phyloP scores from a whole-genome alignment of 1,140 invertebrate species.

The Drosophila sucinea region DNA sequence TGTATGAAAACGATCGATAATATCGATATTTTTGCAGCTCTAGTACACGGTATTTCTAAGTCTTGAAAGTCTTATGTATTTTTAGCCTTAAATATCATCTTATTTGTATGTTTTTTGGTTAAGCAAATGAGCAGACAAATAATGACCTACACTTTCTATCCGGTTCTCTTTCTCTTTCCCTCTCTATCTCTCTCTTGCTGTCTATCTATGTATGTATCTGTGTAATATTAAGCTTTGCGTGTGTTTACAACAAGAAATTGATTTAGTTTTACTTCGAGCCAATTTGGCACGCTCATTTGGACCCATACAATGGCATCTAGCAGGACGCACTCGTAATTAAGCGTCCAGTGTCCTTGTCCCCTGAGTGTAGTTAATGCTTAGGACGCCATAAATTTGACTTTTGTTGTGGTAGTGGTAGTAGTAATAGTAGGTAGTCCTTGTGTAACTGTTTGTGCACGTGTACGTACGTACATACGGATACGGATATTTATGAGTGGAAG shows the following conservation, averaged over 20 bases:
- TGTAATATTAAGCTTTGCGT: slow-evolving; percentile 21
- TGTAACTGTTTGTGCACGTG: slow-evolving; percentile 15
- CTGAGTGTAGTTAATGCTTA: slow-evolving; percentile 62
- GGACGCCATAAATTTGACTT: slow-evolving; percentile 57
- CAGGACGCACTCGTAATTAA: slow-evolving; percentile 65
- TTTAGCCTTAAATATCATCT: neutral
- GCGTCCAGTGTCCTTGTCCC: slow-evolving; percentile 47
- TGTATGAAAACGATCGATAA: too few relatives aligned
- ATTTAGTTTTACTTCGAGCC: slow-evolving; percentile 65
- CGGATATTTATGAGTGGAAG: slow-evolving; percentile 42
- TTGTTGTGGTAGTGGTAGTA: slow-evolving; percentile 20
- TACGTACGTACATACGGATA: neutral
- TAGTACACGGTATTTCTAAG: too few relatives aligned
- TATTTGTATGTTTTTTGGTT: neutral
- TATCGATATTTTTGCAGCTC: too few relatives aligned
- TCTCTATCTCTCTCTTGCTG: neutral
- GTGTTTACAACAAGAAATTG: slow-evolving; percentile 53
- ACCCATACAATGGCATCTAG: slow-evolving; percentile 39
- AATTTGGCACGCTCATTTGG: slow-evolving; percentile 63
- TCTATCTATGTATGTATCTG: slow-evolving; percentile 33
- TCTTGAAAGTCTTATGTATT: neutral
- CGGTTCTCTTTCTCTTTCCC: neutral
- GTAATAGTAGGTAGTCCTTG: slow-evolving; percentile 1
- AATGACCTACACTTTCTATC: neutral
- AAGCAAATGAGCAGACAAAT: slow-evolving; percentile 1